These are phyloP conservation scores for Orthosia cruda DNA, from an alignment of 2,888 invertebrate genomes.

Conservation along the genomic window DNA sequence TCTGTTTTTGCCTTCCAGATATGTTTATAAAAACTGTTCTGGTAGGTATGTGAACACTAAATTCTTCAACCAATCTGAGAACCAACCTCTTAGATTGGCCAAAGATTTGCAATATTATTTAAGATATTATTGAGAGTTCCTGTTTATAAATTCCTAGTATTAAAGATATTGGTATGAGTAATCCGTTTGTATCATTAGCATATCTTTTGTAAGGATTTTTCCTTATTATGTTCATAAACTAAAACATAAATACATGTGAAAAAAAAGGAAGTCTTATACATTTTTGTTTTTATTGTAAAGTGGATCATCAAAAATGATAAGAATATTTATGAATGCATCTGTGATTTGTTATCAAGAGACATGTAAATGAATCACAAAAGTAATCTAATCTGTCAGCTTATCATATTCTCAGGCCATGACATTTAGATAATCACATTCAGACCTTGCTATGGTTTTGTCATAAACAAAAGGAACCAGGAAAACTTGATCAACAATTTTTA, in stretches of 20 bases:
- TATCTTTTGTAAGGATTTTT: not conserved
- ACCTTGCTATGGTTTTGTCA: not conserved
- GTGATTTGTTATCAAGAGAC: constrained; percentile 14
- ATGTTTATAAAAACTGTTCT: not conserved
- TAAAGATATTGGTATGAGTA: not conserved
- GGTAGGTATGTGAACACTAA: not conserved
- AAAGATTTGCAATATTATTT: not conserved
- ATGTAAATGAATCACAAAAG: constrained; percentile 13
- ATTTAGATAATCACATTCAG: not conserved
- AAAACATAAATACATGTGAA: not conserved
- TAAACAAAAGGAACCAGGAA: not conserved
- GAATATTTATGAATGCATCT: not conserved
- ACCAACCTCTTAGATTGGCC: not conserved
- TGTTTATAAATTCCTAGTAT: not conserved
- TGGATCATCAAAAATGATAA: not conserved
- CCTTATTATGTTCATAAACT: not conserved
- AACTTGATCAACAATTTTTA: no score
- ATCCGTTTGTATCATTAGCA: not conserved
- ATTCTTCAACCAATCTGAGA: not conserved
- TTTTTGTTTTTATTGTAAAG: not conserved
- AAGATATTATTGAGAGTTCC: not conserved
- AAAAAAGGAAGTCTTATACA: no score
- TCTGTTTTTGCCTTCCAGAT: not conserved
- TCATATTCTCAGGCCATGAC: constrained; percentile 1
- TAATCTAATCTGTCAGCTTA: constrained; percentile 26